phyloP scores from a whole-genome alignment of 2,888 invertebrate genomes.

The Nemoura dubitans region DNA sequence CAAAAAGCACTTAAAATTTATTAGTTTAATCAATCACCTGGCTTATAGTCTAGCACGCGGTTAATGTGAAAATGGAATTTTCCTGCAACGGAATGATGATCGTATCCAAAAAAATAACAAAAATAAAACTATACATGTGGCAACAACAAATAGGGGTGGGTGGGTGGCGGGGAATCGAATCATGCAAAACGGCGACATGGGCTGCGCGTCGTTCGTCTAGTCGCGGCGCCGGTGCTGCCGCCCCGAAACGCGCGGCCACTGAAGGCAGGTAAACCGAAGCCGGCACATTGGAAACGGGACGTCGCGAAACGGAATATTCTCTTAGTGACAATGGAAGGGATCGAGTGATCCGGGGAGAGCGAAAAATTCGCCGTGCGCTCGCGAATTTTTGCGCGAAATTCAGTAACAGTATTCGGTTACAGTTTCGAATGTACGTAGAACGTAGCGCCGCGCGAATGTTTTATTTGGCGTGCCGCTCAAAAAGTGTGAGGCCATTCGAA shows the following conservation, averaged over 20 bases:
- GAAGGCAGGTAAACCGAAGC: background rate
- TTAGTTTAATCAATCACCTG: slow-evolving; percentile 39
- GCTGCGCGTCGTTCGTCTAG: too few species aligned
- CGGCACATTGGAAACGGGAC: background rate
- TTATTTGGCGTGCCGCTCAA: too few species aligned
- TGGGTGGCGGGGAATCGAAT: background rate
- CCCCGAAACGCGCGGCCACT: background rate
- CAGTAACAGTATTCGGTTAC: too few species aligned
- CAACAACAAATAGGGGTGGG: background rate
- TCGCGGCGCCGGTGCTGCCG: background rate
- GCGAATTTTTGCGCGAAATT: background rate
- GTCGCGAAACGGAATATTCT: background rate
- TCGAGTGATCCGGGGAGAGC: background rate
- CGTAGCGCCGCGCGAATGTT: too few species aligned
- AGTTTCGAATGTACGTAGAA: too few species aligned
- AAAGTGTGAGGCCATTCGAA: too few species aligned
- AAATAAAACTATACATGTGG: background rate
- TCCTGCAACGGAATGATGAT: background rate
- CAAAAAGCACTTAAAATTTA: slow-evolving; percentile 32
- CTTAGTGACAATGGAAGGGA: background rate
- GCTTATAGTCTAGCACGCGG: background rate
- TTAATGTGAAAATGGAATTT: slow-evolving; percentile 35
- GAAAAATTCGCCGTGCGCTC: background rate
- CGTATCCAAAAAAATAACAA: background rate
- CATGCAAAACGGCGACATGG: background rate